Evolutionary conservation across 1,140 invertebrate species (phyloP).

Genomic region (Bathynomus jamesi): DNA sequence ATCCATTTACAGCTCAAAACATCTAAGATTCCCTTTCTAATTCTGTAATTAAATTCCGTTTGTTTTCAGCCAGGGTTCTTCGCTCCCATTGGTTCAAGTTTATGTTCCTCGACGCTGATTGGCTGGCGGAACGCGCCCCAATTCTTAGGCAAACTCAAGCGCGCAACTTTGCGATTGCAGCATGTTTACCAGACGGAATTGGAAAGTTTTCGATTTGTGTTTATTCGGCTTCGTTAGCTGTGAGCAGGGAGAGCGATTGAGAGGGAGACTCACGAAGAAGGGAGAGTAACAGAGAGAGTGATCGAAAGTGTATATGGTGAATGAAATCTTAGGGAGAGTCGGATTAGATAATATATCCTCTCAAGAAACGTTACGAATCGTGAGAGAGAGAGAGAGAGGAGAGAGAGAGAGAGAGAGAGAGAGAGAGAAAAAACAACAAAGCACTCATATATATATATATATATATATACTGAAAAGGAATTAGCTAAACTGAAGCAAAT

Average conservation of each 20-base stretch:
- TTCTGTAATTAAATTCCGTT: constrained; percentile 23
- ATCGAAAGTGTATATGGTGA: not conserved
- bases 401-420: not conserved
- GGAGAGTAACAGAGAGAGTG: not conserved
- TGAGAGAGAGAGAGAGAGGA: not conserved
- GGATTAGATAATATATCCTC: not conserved
- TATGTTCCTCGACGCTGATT: constrained; percentile 8
- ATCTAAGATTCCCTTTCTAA: constrained; percentile 15
- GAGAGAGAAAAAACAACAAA: not conserved
- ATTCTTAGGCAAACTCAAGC: constrained; percentile 16
- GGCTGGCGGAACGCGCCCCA: not conserved
- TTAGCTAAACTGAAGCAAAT: too few relatives aligned
- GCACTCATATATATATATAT: constrained; percentile 3
- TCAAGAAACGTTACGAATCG: not conserved
- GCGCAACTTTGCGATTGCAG: constrained; percentile 13
- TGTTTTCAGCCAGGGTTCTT: constrained; percentile 7
- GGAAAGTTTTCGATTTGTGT: constrained; percentile 9
- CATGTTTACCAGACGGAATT: not conserved
- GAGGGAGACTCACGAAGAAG: not conserved
- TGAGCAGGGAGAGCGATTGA: not conserved
- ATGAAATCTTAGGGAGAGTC: not conserved
- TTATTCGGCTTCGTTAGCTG: constrained; percentile 11
- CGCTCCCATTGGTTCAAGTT: constrained; percentile 11
- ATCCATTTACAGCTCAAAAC: constrained; percentile 14
- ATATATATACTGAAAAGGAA: constrained; percentile 13